A percentile compares a stretch with the other conserved stretches of the same genome.
Conservation (phyloP, 2,113 vertebrate species). For the Lasiurus cinereus region DNA sequence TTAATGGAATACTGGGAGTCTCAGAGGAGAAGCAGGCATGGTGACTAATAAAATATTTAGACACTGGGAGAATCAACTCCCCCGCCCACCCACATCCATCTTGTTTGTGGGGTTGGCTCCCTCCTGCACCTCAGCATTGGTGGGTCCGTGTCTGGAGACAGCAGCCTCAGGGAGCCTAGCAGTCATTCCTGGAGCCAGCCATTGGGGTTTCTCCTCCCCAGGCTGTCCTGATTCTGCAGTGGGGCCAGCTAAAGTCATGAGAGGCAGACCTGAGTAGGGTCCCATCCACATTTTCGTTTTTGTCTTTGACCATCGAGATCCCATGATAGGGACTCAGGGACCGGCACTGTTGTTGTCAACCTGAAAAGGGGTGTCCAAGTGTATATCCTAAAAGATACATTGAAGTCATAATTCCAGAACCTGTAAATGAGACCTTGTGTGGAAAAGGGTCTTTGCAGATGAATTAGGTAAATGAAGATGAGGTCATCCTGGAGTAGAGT, state of each 20-base stretch:
- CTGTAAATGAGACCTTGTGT: not conserved
- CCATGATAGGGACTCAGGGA: rapidly evolving
- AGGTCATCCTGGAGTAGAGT: not conserved
- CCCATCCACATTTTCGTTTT: not conserved
- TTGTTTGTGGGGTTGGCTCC: slow-evolving; percentile 77
- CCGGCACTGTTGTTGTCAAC: rapidly evolving
- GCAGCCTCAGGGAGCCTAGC: slow-evolving; percentile 78
- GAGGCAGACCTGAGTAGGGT: not conserved
- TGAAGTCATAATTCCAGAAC: not conserved
- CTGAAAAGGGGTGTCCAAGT: not conserved
- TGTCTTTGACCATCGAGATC: rapidly evolving
- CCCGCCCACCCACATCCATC: slow-evolving; percentile 68
- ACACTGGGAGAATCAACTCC: slow-evolving; percentile 69
- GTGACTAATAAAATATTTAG: slow-evolving; percentile 84
- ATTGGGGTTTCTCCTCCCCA: not conserved
- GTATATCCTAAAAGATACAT: not conserved
- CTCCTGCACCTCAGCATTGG: slow-evolving; percentile 57
- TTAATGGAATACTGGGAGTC: slow-evolving; percentile 80
- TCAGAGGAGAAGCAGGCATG: slow-evolving; percentile 69
- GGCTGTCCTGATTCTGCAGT: not conserved
- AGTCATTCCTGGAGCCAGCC: not conserved
- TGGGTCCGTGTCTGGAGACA: not conserved
- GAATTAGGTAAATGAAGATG: not conserved
- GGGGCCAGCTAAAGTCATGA: not conserved
- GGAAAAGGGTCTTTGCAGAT: not conserved